These are phyloP conservation scores for Trichonephila clavata DNA, from an alignment of 1,140 invertebrate genomes.

Conservation along the genomic window DNA sequence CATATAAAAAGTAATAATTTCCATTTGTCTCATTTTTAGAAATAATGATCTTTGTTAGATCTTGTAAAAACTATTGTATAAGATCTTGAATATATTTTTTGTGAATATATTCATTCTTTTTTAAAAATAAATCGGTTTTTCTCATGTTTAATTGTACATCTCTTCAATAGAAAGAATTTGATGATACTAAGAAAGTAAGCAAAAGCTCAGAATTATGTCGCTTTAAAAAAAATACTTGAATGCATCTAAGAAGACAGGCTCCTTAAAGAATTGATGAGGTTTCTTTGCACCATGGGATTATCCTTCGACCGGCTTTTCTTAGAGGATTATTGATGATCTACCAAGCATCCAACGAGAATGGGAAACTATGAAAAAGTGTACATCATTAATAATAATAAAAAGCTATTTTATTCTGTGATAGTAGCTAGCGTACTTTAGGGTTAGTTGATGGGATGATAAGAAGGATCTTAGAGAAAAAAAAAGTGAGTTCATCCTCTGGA, in stretches of 20 bases:
- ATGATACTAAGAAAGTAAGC: no score
- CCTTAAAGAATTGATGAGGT: not conserved
- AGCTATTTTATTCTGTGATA: not conserved
- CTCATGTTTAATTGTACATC: no score
- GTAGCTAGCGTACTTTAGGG: not conserved
- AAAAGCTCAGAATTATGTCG: no score
- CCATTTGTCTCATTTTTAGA: no score
- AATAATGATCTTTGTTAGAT: no score
- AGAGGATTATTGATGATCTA: slow-evolving; percentile 45
- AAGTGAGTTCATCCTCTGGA: not conserved
- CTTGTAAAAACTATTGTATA: no score
- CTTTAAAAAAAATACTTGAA: no score
- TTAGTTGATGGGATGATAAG: not conserved
- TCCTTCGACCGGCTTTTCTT: not conserved
- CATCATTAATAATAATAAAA: slow-evolving; percentile 57
- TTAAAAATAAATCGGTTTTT: no score
- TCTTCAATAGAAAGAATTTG: no score
- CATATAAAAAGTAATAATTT: no score
- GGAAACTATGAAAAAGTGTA: slow-evolving; percentile 20
- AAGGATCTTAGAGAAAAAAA: not conserved
- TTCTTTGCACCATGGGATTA: slow-evolving; percentile 11
- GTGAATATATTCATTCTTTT: no score
- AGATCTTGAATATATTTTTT: no score
- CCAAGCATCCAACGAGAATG: not conserved
- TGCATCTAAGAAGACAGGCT: not conserved